Percentiles rank a stretch among this genome's conserved stretches.
Evolutionary conservation across 2,888 invertebrate genomes (phyloP).

Genomic region (Zygaena filipendulae): DNA sequence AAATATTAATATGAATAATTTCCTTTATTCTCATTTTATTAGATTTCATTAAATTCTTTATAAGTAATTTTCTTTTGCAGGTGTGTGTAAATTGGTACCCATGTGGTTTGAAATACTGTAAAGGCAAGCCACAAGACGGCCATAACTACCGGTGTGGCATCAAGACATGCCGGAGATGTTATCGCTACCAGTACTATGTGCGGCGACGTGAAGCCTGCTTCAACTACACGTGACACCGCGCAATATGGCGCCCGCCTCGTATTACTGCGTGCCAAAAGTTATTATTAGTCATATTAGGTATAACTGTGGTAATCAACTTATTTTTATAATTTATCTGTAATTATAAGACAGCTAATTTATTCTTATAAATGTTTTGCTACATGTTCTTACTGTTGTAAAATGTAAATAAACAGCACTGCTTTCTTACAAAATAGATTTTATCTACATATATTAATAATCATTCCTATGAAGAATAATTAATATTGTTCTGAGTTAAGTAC

Average conservation of each 20-base stretch:
- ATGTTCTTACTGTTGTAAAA: too few species aligned
- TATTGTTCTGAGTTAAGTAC: too few species aligned
- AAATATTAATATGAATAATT: too few species aligned
- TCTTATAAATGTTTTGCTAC: constrained; percentile 41
- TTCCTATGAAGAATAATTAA: too few species aligned
- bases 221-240: constrained; percentile 42
- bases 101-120: constrained; percentile 94
- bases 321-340: constrained; percentile 17
- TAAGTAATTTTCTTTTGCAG: too few species aligned
- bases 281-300: constrained; percentile 20
- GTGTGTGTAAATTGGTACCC: constrained; percentile 95
- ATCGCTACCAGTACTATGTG: constrained; percentile 88
- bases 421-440: too few species aligned
- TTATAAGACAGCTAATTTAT: constrained; percentile 24
- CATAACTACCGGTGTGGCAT: constrained; percentile 93
- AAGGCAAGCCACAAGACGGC: constrained; percentile 76
- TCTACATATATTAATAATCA: too few species aligned
- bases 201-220: constrained; percentile 75
- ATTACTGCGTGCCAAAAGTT: constrained; percentile 18
- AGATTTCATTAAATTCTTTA: background rate
- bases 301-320: constrained; percentile 17
- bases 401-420: too few species aligned
- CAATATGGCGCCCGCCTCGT: constrained; percentile 21
- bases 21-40: background rate
- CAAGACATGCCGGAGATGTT: constrained; percentile 93